Evolutionary conservation across 2,113 vertebrate species (phyloP), one percentile per base, ranked within the genome.

Genomic region (Balaeniceps rex): DNA sequence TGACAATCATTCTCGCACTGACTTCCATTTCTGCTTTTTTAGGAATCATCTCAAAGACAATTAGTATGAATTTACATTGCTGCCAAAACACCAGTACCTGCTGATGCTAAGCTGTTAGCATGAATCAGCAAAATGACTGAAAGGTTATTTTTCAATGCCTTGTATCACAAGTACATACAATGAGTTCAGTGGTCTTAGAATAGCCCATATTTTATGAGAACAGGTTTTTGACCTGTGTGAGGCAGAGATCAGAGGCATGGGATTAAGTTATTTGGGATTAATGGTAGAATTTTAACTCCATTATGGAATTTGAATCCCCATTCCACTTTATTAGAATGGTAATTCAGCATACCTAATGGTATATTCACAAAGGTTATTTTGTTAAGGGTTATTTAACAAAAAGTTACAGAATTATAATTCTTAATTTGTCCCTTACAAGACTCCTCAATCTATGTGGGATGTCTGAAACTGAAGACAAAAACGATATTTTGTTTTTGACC

Each of bases 61-160:
- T 95, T 82, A 94, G 23, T 91, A 96, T 96, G 26, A 86, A 87
- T 95, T 96, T 95, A 80, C 65, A 87, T 87, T 92, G 51, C 77
- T 94, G 52, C 61, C 75, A 87, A 93, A 93, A 89, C 81, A 91
- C 31, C 8, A 5, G 69, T 78, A 89, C 61, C 70, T 87, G 61
- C 84, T 90, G 63, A 88, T 91, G 40, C 63, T 94, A 87, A 91
- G 47, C 52, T 89, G 42, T 74, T 92, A 88, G 54, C 1, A 0
- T 97, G 87, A 97, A 74, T 96, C 94, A 88, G 95, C 89, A 95
- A 74, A 89, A 90, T 52, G 55, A 74, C 19, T 17, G 58, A 64
- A 28, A 78, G 5, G 21, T 74, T 96, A 46, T 92, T 95, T 94
- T 93, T 93, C 93, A 89, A 79, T 76, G 12, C 36, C 15, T 83